Evolutionary conservation across 2,797 vertebrate species (phyloP), one percentile per base, ranked within the genome.

Genomic region (Sarcophilus harrisii): DNA sequence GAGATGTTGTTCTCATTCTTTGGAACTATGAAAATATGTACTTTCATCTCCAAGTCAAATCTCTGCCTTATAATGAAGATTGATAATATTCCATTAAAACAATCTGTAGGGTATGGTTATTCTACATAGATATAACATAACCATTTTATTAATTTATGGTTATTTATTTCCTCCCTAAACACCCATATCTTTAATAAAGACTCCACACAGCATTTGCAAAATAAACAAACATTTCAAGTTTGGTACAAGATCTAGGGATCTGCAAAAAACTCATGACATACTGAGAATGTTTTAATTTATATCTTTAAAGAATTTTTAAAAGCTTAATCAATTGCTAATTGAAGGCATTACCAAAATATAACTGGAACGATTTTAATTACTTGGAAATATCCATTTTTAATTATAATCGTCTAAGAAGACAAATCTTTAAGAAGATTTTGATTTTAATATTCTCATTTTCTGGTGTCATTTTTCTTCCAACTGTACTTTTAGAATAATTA

Each of bases 61-160:
- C 73, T 58, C 93, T 95, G 57, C 45, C 28, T 92, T 58, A 96
- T 45, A 81, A 55, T 91, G 58, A 92, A 73, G 58, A 95, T 1
- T 91, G 59, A 94, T 38, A 95, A 18, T 92, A 92, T 96, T 95
- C 92, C 92, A 95, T 96, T 96, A 93, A 95, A 27, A 29, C 21
- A 95, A 30, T 81, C 58, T 94, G 30, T 52, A 92, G 29, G 93
- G 12, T 18, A 58, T 91, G 49, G 49, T 92, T 96, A 93, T 93
- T 92, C 90, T 95, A 32, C 54, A 16, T 96, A 94, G 93, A 95
- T 92, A 95, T 32, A 81, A 30, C 57, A 90, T 54, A 94, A 87
- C 2, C 10, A 90, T 13, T 94, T 97, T 93, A 92, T 93, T 94
- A 93, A 92, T 28, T 32, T 12, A 21, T 91, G 38, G 28, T 91